Conservation (phyloP, 2,888 invertebrate species). For the Agapostemon virescens region DNA sequence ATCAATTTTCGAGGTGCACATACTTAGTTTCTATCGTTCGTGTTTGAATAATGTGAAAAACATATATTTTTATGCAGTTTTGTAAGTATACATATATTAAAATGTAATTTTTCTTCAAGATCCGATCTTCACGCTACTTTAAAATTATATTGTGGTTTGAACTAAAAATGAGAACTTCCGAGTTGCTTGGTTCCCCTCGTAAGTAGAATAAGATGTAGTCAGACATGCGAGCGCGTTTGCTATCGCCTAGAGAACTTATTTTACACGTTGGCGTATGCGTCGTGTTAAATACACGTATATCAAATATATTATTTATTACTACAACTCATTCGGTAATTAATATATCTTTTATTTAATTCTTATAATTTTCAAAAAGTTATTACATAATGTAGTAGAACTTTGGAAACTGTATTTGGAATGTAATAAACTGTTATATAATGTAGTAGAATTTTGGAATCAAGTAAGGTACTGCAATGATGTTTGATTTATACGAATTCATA, state of each 20-base stretch:
- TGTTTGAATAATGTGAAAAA: too few relatives aligned
- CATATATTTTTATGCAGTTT: neutral
- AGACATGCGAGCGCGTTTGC: neutral
- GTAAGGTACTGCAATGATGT: too few relatives aligned
- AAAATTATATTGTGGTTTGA: neutral
- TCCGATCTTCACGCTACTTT: neutral
- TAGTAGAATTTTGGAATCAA: too few relatives aligned
- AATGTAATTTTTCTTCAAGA: neutral
- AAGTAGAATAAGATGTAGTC: neutral
- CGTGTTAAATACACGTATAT: neutral
- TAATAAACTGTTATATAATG: too few relatives aligned
- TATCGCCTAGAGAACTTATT: neutral
- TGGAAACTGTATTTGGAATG: too few relatives aligned
- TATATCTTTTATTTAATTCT: neutral
- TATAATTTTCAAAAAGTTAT: too few relatives aligned
- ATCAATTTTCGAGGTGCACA: neutral
- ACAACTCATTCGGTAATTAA: neutral
- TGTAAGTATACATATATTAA: neutral
- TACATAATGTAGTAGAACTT: too few relatives aligned
- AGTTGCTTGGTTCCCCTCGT: neutral
- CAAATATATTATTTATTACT: neutral
- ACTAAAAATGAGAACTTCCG: neutral
- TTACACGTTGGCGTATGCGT: neutral
- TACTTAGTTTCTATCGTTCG: too few relatives aligned
- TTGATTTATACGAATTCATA: too few relatives aligned